phyloP scores from a whole-genome alignment of 2,888 invertebrate species.

The Pandemis heparana region DNA sequence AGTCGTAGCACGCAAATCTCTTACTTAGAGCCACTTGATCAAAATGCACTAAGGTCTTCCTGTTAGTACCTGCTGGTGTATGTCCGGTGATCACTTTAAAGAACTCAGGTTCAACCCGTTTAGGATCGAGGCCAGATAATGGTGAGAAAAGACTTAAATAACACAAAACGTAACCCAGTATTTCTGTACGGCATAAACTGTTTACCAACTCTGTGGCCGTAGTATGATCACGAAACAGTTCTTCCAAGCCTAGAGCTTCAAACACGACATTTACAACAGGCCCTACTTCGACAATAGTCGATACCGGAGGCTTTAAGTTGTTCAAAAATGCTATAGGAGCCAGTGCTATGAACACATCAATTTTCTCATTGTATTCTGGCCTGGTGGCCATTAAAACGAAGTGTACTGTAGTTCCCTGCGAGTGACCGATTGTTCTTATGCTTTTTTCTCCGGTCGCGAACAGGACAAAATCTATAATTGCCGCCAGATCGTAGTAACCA shows the following conservation, averaged over 20 bases:
- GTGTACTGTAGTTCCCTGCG: conserved; percentile 41
- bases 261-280: conserved; percentile 27
- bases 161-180: conserved; percentile 27
- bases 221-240: conserved; percentile 39
- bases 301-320: conserved; percentile 44
- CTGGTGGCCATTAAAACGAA: conserved; percentile 39
- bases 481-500: conserved; percentile 42
- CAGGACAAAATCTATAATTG: conserved; percentile 39
- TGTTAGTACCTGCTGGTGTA: conserved; percentile 59
- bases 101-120: conserved; percentile 54
- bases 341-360: conserved; percentile 40
- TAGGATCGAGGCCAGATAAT: conserved; percentile 41
- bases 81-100: conserved; percentile 49
- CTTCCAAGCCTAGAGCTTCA: conserved; percentile 33
- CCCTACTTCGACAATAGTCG: conserved; percentile 21
- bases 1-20: conserved; percentile 59
- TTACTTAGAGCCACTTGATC: conserved; percentile 52
- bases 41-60: conserved; percentile 59
- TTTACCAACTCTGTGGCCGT: conserved; percentile 39
- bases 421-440: conserved; percentile 38
- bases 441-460: conserved; percentile 9
- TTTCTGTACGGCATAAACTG: conserved; percentile 6
- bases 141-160: neutral
- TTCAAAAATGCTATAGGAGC: conserved; percentile 45
- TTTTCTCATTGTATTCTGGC: conserved; percentile 41